Base-by-base conservation (phyloP, 2,888 invertebrate genomes). In the Drosophila emarginata region DNA sequence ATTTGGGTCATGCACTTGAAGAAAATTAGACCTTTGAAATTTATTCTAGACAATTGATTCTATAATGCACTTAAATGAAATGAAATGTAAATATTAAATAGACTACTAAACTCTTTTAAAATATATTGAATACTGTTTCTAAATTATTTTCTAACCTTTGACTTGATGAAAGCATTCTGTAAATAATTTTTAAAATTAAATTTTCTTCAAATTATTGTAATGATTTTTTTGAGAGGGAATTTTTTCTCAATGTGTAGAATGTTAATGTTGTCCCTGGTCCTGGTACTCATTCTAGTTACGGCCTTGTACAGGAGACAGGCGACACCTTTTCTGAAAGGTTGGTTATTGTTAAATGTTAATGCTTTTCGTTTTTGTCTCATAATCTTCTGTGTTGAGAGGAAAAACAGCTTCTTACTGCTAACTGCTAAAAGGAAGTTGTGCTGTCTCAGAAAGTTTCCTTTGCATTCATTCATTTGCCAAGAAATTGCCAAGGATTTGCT, bases 321-420 rank as follows among this genome's bases (percentile, higher is more conserved):
- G 88, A 89, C 89, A 85, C 85, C 85, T 85, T 85, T 86, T 88
- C 80, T 61, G 61, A 58, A 64, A 70, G 67, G 62, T 68, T 68
- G 71, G 32, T 40, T 52, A 23, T 67, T 51, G 62, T 57, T 75
- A 78, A 76, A 78, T 77, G 80, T 68, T 74, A 77, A 74, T 86
- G 67, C 57, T 67, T 64, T 66, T 69, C 54, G 45, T 45, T 45
- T 21, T 45, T 74, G 77, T 69, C 67, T 74, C 64, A 61, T 74
- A 78, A 89, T 77, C 85, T 78, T 50, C 50, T 60, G 67, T 64
- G 61, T 69, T 74, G 56, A 76, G 39, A 61, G 60, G 60, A 62
- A 83, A 64, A 83, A 89, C 88, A 89, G 81, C 67, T 82, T 82
- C 74, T 87, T 61, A 67, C 71, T 80, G 88, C 76, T 45, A 45